Evolutionary conservation across 2,113 vertebrate genomes (phyloP).

Genomic region (Chloroceryle aenea): DNA sequence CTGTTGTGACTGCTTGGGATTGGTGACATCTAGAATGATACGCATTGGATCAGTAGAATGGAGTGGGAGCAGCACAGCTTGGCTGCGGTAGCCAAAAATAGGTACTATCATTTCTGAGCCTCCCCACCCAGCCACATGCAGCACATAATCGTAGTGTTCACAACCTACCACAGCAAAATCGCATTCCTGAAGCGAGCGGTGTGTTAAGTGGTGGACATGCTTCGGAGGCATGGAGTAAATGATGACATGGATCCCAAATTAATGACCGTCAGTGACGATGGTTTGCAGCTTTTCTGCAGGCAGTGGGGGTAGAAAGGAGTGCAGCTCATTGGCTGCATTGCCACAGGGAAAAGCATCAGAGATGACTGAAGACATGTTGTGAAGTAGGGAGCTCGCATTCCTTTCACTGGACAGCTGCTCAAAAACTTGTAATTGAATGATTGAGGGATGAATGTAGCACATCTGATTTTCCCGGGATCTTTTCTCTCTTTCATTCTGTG

Average conservation of each 20-base stretch:
- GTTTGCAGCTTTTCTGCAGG: neutral
- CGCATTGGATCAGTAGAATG: constrained; percentile 12
- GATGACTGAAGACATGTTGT: neutral
- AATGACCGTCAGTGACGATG: neutral
- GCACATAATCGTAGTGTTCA: constrained; percentile 10
- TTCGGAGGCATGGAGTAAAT: neutral
- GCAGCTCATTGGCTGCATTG: neutral
- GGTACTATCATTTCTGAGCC: constrained; percentile 62
- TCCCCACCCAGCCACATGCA: constrained; percentile 4
- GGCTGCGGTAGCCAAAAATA: constrained; percentile 49
- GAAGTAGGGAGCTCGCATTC: neutral
- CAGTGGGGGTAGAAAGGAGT: neutral
- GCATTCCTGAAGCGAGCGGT: constrained; percentile 15
- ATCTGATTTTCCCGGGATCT: neutral
- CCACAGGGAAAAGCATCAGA: neutral
- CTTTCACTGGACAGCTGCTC: constrained; percentile 4
- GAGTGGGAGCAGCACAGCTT: constrained; percentile 42
- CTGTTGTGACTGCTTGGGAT: neutral
- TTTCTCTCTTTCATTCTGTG: neutral
- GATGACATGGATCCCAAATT: constrained; percentile 6
- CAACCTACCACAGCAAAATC: constrained; percentile 1
- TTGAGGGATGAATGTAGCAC: neutral
- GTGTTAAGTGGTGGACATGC: neutral
- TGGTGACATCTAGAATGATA: constrained; percentile 36
- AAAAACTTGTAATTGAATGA: neutral